Evolutionary conservation across 2,888 invertebrate species (phyloP), one percentile per base, ranked within the genome.

Genomic region (Alentia gelatinosa): DNA sequence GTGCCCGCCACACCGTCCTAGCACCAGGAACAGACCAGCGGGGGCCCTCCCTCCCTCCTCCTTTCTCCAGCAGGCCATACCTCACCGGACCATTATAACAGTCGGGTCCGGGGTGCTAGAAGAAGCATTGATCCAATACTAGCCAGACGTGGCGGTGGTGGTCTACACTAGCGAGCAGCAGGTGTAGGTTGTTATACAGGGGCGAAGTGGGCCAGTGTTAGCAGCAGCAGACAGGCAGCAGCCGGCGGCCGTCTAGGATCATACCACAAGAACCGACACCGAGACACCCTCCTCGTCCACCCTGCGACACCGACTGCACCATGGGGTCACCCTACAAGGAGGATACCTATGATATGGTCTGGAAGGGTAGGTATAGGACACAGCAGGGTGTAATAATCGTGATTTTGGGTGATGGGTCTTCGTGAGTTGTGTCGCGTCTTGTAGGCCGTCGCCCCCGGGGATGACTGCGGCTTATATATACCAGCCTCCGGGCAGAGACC

Each of bases 301-400:
- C 39, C 3, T 40, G 26, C 5, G 37, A 83, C 83, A 5, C 74
- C 26, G 30, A 9, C 35, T 37, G 12, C 79, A 79, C 83, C 83
- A 88, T 88, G 88, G 88, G 88, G 50, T 50, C 88, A 50, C 88
- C 88, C 7, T 88, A 88, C 40, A 88, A 88, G 35, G 88, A 88
- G 50, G 88, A 88, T 33, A 50, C 88, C 1, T 88, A 88, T 47
- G 88, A 88, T 33, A 88, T 88, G 88, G 50, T 88, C 33, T 88
- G 88, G 88, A 88, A 88, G 47, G 50, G 88, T 88, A 30, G n/a
- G 88, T 88, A n/a, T 1, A 30, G 30, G 30, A 56, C 3, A 56
- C n/a, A n/a, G n/a, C n/a, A n/a, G n/a, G n/a, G n/a, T n/a, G n/a
- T n/a, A n/a, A n/a, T n/a, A n/a, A n/a, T n/a, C n/a, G n/a, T n/a